Base-by-base conservation (phyloP, 2,888 invertebrate species). In the Himalopsyche anomala region DNA sequence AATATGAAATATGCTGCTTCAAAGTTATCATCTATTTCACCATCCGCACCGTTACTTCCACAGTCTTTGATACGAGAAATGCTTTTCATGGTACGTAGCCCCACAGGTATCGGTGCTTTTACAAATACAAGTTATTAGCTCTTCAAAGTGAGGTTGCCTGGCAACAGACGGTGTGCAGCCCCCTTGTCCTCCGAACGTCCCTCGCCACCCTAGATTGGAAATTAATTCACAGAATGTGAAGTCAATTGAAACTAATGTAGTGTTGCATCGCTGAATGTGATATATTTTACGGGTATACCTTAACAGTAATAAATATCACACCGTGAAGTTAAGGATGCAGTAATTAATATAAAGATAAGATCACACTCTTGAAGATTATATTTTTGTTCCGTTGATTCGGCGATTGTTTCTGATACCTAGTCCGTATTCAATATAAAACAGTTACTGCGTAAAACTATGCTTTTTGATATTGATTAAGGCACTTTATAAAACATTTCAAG, bases 171-270 rank as follows among this genome's bases (percentile, higher is more conserved):
- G 42, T 74, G 36, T 74, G 74, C 79, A 74, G 38, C 40, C 86
- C 62, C 55, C 38, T 38, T 36, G 81, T 56, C 79, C 84, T 85
- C 81, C 62, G 54, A 54, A 36, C 79, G 19, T 36, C 36, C 87
- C 83, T 81, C 62, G 9, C 38, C 55, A 84, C 56, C 69, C 82
- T 42, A 51, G 85, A 86, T 87, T 87, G 87, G 86, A 87, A 87
- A 88, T 88, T 88, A 88, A 88, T 88, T 88, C 88, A 84, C 87
- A 62, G 87, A 88, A 88, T 87, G 88, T 88, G 88, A 88, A 88
- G 88, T 88, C 88, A 88, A 88, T 88, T 87, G 88, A 88, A 88
- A 88, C 87, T 88, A 88, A 88, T 87, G 87, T 87, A 88, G 88
- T 88, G 87, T 84, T 80, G 81, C 36, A 83, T 40, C 69, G 86